Evolutionary conservation across 2,797 vertebrate species (phyloP).

Genomic region (Buphagus erythrorhynchus): DNA sequence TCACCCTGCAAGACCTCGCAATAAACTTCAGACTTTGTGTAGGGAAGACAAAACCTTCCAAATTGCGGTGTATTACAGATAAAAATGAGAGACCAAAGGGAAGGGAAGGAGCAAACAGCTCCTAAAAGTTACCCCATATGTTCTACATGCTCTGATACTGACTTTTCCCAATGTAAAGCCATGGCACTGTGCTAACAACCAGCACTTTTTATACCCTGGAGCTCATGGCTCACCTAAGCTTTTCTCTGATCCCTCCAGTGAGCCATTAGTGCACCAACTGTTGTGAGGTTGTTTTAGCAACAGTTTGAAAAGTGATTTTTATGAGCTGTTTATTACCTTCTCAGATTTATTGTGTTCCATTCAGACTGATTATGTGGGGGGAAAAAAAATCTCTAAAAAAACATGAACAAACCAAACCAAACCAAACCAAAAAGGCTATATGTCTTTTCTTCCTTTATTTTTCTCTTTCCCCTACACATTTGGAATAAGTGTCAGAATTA

Average conservation of each 20-base stretch:
- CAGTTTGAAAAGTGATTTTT: conserved; percentile 64
- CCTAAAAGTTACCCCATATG: conserved; percentile 4
- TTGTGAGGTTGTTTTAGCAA: conserved; percentile 52
- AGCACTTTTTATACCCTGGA: neutral
- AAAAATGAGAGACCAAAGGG: neutral
- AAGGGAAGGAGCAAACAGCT: conserved; percentile 32
- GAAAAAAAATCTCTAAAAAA: neutral
- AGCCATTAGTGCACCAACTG: conserved; percentile 37
- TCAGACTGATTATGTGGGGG: conserved; percentile 4
- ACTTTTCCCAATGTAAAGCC: conserved; percentile 26
- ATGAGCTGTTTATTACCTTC: conserved; percentile 67
- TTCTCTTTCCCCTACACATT: neutral
- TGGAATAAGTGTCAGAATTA: neutral
- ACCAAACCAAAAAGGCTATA: neutral
- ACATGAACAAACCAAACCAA: neutral
- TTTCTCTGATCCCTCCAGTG: conserved; percentile 34
- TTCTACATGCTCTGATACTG: neutral
- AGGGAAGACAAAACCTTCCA: neutral
- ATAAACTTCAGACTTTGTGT: neutral
- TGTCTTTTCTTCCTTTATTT: neutral
- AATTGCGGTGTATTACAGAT: neutral
- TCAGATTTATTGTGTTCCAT: conserved; percentile 54
- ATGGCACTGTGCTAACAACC: neutral
- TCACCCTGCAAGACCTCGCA: neutral
- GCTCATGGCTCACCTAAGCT: conserved; percentile 25